These are phyloP conservation scores for Rhagologus leucostigma DNA, from an alignment of 2,113 vertebrate genomes.

Conservation along the genomic window DNA sequence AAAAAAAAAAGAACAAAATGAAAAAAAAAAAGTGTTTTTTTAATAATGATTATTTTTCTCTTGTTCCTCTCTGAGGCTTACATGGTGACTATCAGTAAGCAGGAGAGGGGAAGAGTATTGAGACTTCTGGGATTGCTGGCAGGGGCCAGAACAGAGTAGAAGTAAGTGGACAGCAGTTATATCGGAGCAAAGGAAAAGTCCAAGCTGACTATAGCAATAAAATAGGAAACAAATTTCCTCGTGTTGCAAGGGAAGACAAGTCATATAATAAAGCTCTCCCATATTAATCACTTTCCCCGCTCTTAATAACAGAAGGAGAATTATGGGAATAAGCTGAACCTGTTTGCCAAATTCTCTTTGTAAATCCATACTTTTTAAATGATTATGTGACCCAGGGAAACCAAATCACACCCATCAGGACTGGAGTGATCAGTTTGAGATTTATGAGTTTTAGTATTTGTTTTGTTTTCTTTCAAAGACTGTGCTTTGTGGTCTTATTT, in stretches of 20 bases:
- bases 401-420: slow-evolving; percentile 6
- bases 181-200: background rate
- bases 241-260: background rate
- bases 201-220: background rate
- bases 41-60: background rate
- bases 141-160: background rate
- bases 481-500: slow-evolving; percentile 33
- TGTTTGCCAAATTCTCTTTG: background rate
- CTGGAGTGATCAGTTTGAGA: background rate
- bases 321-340: background rate
- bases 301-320: background rate
- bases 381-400: background rate
- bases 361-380: background rate
- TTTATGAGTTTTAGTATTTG: background rate
- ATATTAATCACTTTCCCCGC: background rate
- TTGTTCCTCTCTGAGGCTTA: background rate
- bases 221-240: background rate
- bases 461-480: slow-evolving; percentile 2
- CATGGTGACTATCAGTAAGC: background rate
- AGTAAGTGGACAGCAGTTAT: background rate
- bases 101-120: background rate
- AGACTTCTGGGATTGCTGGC: background rate
- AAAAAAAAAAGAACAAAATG: background rate
- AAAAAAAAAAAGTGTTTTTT: background rate
- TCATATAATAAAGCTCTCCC: background rate